Base-by-base conservation (phyloP, 1,140 invertebrate species). In the Bombus superbus region DNA sequence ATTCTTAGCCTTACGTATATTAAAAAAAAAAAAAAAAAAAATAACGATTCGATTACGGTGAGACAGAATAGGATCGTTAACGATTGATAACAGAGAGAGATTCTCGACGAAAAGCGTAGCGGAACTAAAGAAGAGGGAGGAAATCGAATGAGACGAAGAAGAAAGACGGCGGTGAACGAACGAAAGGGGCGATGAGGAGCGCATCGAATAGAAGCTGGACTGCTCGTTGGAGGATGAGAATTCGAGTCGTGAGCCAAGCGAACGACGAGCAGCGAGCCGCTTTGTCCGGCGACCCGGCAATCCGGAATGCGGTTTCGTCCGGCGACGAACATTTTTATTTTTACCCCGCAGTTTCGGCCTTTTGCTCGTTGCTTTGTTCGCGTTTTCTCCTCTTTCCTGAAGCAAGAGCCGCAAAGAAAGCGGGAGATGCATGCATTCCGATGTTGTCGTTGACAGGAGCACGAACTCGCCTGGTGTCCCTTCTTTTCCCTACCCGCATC, bases 341-440 rank as follows among this genome's bases (percentile, higher is more conserved):
- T 90, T 90, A 85, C 66, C 80, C 59, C 72, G 74, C 83, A 86
- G 81, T 86, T 88, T 89, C 84, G 89, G 85, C 69, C 85, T 81
- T 88, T 88, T 88, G 81, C 83, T 73, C 72, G 78, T 89, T 35
- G 82, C 88, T 89, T 84, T 90, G 81, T 86, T 86, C 87, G 83
- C 83, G 77, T 88, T 90, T 81, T 89, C 77, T 89, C 81, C 81
- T 85, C 80, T 86, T 86, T 57, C 35, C 40, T 73, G 76, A 62
- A 82, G 73, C 79, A 64, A 82, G 81, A 71, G 66, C 83, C 69
- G 83, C 86, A 84, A 90, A 85, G 86, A 88, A 91, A 91, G 83
- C 86, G 40, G 81, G 82, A 91, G 88, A 90, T 90, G 86, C 90
- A 87, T 91, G 90, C 90, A 89, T 91, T 91, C 90, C 83, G 77